Percentiles rank a stretch among this genome's conserved stretches.
These are phyloP conservation scores for Brachionus sp. DNA, from an alignment of 1,140 invertebrate species.

Conservation along the genomic window DNA sequence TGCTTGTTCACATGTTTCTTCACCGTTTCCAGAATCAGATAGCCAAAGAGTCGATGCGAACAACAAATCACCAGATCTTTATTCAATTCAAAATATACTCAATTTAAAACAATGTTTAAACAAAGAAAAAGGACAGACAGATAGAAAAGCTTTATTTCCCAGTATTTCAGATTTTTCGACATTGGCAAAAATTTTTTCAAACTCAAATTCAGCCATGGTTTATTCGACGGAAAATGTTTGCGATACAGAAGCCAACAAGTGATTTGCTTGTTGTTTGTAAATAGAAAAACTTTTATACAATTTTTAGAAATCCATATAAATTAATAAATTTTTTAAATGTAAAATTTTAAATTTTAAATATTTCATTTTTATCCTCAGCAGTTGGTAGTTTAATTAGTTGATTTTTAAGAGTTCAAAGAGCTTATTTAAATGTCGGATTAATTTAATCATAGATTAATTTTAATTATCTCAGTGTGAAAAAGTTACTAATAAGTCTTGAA, in stretches of 20 bases:
- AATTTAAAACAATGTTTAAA: background rate
- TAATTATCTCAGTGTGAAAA: background rate
- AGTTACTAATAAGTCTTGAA: background rate
- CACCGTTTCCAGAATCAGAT: background rate
- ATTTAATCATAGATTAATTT: background rate
- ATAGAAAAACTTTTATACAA: background rate
- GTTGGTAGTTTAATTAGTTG: background rate
- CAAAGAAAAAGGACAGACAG: background rate
- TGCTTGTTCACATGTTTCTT: background rate
- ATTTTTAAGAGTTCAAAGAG: background rate
- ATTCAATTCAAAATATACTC: slow-evolving; percentile 17
- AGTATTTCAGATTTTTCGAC: background rate
- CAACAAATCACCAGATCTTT: background rate
- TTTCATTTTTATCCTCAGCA: background rate
- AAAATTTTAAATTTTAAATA: background rate
- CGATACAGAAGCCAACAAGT: background rate
- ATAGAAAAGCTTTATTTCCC: background rate
- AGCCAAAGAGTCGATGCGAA: background rate
- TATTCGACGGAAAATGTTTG: background rate
- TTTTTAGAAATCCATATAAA: background rate
- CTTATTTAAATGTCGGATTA: background rate
- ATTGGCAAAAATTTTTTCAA: background rate
- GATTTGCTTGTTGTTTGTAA: background rate
- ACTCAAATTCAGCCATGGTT: background rate
- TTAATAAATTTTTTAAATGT: background rate